phyloP scores from a whole-genome alignment of 2,113 vertebrate species.

The Nestor notabilis region DNA sequence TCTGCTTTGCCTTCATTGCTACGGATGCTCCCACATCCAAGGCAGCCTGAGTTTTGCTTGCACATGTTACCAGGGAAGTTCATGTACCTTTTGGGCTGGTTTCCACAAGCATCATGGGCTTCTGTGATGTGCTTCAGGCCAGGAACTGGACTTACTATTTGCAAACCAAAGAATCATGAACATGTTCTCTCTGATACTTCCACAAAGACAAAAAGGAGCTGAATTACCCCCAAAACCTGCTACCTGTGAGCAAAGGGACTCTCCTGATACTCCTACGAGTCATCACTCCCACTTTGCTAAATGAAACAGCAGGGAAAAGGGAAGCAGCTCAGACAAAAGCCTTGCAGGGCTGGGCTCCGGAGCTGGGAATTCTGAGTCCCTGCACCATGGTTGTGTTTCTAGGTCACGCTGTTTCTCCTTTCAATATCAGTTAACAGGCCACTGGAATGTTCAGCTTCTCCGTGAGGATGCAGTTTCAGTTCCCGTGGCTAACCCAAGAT shows the following conservation, averaged over 20 bases:
- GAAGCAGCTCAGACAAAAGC: neutral
- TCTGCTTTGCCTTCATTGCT: neutral
- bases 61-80: neutral
- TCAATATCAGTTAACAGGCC: neutral
- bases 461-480: neutral
- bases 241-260: neutral
- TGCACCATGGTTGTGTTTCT: neutral
- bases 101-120: neutral
- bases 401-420: neutral
- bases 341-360: neutral
- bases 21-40: neutral
- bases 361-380: neutral
- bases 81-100: neutral
- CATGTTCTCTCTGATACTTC: neutral
- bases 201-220: neutral
- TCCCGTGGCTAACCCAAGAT: conserved; percentile 32
- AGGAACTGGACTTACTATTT: neutral
- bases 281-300: neutral
- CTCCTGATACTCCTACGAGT: neutral
- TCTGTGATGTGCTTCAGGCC: neutral
- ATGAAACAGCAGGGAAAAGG: neutral
- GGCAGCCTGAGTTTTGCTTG: neutral
- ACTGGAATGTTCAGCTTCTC: neutral
- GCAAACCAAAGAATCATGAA: neutral
- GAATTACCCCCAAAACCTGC: neutral